These are phyloP conservation scores for Semnornis frantzii DNA, from an alignment of 2,113 vertebrate genomes.

Conservation along the genomic window DNA sequence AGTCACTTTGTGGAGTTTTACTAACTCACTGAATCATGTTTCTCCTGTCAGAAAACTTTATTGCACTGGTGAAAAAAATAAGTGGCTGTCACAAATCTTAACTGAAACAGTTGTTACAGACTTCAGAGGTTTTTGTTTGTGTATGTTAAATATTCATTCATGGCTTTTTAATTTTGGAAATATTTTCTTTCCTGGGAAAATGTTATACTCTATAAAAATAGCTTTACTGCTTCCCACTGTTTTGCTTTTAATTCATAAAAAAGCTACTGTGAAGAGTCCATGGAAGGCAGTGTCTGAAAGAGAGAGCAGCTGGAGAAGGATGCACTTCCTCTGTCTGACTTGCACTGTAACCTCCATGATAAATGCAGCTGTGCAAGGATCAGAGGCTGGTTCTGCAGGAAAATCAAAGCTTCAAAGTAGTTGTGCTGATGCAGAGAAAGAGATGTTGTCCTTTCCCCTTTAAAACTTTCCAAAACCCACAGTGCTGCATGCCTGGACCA, in stretches of 20 bases:
- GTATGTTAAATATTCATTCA: constrained; percentile 63
- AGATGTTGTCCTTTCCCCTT: not conserved
- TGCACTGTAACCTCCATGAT: not conserved
- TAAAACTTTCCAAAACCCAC: not conserved
- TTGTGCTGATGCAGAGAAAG: not conserved
- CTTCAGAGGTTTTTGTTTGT: not conserved
- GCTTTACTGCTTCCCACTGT: constrained; percentile 34
- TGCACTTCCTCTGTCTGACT: not conserved
- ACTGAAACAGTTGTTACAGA: not conserved
- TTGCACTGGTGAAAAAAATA: not conserved
- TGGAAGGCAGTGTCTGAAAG: not conserved
- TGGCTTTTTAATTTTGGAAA: constrained; percentile 72
- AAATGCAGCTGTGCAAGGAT: not conserved
- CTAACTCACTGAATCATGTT: not conserved
- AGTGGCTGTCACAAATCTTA: not conserved
- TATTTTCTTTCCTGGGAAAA: constrained; percentile 67
- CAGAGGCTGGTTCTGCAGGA: not conserved
- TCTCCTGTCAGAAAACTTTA: not conserved
- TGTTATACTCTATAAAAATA: constrained; percentile 61
- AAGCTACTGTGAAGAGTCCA: not conserved
- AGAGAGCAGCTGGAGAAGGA: not conserved
- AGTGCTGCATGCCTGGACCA: not conserved
- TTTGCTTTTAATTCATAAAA: not conserved
- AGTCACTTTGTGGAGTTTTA: not conserved
- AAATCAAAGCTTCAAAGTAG: not conserved